phyloP scores from a whole-genome alignment of 1,140 invertebrate genomes.

The Brachionus manjavacas region DNA sequence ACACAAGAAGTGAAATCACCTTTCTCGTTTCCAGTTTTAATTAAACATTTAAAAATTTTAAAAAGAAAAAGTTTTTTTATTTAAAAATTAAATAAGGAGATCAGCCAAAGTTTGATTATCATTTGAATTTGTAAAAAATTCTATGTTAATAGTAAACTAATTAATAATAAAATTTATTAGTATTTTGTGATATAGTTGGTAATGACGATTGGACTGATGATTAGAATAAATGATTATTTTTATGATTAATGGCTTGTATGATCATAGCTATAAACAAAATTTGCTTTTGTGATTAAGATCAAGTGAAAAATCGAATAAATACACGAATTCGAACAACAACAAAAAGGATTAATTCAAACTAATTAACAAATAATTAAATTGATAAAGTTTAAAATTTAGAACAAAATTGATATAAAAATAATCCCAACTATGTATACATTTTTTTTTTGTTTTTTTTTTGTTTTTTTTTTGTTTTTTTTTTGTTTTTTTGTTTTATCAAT shows the following conservation, averaged over 20 bases:
- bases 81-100: too few species aligned
- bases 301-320: neutral
- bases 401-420: neutral
- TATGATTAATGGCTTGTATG: neutral
- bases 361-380: slow-evolving; percentile 3
- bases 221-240: neutral
- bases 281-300: neutral
- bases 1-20: too few species aligned
- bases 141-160: neutral
- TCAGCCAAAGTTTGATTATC: neutral
- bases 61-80: too few species aligned
- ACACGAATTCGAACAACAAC: neutral
- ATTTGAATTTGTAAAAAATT: neutral
- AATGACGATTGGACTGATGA: neutral
- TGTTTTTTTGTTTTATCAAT: neutral
- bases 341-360: neutral
- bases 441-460: neutral
- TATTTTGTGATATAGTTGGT: neutral
- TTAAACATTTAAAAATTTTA: too few species aligned
- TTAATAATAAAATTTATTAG: slow-evolving; percentile 8
- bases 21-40: too few species aligned
- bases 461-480: neutral
- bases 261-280: neutral
- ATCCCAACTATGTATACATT: neutral
- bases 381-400: neutral